Conservation (phyloP, 2,113 vertebrate genomes). For the Merops nubicus region DNA sequence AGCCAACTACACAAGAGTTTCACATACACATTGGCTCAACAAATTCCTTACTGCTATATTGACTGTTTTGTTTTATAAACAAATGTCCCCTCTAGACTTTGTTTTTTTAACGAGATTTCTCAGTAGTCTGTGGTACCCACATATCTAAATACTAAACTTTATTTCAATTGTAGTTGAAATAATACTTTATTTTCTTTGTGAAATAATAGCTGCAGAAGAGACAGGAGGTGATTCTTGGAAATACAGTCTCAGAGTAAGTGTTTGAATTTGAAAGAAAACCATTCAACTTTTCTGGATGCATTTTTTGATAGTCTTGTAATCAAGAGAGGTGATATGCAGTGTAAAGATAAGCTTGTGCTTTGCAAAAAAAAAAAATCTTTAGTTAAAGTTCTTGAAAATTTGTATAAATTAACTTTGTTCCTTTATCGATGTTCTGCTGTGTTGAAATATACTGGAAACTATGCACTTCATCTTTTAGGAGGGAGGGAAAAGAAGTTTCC, state of each 20-base stretch:
- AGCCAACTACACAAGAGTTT: no score
- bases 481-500: not conserved
- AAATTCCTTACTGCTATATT: not conserved
- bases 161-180: not conserved
- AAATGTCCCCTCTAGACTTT: not conserved
- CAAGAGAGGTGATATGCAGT: not conserved
- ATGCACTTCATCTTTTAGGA: not conserved
- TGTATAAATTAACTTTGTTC: not conserved
- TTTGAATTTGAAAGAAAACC: not conserved
- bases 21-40: not conserved
- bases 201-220: constrained; percentile 89
- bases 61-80: not conserved
- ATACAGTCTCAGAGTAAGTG: constrained; percentile 94
- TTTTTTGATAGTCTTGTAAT: not conserved
- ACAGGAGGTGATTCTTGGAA: constrained; percentile 98
- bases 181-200: not conserved
- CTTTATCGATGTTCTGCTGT: not conserved
- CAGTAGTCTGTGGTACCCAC: not conserved
- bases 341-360: not conserved
- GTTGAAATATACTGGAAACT: not conserved
- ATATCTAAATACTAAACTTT: not conserved
- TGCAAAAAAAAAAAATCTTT: not conserved
- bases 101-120: not conserved
- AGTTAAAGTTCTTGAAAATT: not conserved
- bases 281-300: not conserved